Evolutionary conservation across 2,888 invertebrate genomes (phyloP).

Genomic region (Thereva unica): DNA sequence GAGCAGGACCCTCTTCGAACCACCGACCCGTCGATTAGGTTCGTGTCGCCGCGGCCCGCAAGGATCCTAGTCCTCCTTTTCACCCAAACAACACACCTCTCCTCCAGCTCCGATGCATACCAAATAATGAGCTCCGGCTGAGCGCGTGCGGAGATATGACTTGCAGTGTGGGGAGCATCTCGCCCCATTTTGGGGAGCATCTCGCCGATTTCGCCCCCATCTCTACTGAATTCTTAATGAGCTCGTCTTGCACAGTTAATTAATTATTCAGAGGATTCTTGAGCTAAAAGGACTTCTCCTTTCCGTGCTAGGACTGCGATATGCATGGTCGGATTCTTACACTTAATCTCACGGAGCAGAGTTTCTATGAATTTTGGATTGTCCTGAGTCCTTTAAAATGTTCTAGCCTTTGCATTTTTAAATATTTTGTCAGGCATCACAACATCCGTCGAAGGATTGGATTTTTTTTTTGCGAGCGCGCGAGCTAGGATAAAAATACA

Average conservation of each 20-base stretch:
- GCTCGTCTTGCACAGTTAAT: constrained; percentile 33
- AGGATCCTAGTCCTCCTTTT: too few relatives aligned
- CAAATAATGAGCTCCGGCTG: constrained; percentile 15
- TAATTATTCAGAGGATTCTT: constrained; percentile 30
- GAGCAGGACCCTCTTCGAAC: background rate
- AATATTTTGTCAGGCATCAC: too few relatives aligned
- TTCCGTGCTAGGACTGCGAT: constrained; percentile 5
- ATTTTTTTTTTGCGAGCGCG: too few relatives aligned
- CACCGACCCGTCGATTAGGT: too few relatives aligned
- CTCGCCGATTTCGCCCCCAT: constrained; percentile 12
- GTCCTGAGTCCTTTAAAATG: too few relatives aligned
- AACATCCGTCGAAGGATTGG: too few relatives aligned
- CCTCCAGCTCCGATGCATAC: constrained; percentile 7
- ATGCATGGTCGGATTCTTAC: constrained; percentile 12
- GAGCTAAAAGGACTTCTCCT: constrained; percentile 19
- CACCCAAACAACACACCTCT: background rate
- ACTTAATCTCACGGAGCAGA: constrained; percentile 14
- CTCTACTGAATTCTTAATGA: constrained; percentile 28
- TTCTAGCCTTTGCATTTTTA: too few relatives aligned
- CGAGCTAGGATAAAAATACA: too few relatives aligned
- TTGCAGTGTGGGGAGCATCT: background rate
- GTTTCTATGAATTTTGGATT: constrained; percentile 19
- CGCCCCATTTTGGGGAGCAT: constrained; percentile 9
- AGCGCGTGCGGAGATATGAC: background rate
- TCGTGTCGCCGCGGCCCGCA: too few relatives aligned